A percentile compares a stretch with the other conserved stretches of the same genome.
phyloP scores from a whole-genome alignment of 2,888 invertebrate species.

The Microchrysa polita region DNA sequence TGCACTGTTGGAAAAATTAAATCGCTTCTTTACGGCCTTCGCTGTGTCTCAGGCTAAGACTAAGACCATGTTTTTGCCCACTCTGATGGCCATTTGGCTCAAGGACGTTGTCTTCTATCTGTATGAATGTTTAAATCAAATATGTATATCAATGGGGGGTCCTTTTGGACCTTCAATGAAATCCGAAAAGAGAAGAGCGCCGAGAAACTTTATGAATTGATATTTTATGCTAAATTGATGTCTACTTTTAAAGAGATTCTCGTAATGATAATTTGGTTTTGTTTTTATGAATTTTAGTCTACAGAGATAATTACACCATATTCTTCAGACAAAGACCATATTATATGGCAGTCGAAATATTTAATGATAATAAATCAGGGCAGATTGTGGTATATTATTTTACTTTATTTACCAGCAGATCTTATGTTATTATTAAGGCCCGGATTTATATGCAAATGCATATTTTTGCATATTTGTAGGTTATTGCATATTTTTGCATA shows the following conservation, averaged over 20 bases:
- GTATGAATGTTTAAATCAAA: not conserved
- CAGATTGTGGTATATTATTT: too few relatives aligned
- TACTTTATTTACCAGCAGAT: too few relatives aligned
- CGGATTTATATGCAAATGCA: too few relatives aligned
- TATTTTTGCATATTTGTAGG: too few relatives aligned
- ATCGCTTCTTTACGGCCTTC: not conserved
- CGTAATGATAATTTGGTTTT: not conserved
- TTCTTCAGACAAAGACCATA: not conserved
- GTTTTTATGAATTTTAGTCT: not conserved
- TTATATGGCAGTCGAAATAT: too few relatives aligned
- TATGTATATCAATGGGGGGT: not conserved
- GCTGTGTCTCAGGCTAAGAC: not conserved
- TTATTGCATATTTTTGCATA: too few relatives aligned
- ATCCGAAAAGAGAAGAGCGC: not conserved
- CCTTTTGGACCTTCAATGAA: not conserved
- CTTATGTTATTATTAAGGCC: too few relatives aligned
- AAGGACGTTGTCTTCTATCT: not conserved
- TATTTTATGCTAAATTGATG: constrained; percentile 11
- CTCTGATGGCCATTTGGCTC: not conserved
- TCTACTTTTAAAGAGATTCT: not conserved
- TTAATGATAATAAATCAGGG: too few relatives aligned
- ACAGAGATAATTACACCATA: not conserved
- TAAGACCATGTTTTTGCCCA: not conserved
- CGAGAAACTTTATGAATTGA: not conserved
- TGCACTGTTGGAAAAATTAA: constrained; percentile 1